phyloP scores from a whole-genome alignment of 2,797 vertebrate genomes.

The Iguana delicatissima region DNA sequence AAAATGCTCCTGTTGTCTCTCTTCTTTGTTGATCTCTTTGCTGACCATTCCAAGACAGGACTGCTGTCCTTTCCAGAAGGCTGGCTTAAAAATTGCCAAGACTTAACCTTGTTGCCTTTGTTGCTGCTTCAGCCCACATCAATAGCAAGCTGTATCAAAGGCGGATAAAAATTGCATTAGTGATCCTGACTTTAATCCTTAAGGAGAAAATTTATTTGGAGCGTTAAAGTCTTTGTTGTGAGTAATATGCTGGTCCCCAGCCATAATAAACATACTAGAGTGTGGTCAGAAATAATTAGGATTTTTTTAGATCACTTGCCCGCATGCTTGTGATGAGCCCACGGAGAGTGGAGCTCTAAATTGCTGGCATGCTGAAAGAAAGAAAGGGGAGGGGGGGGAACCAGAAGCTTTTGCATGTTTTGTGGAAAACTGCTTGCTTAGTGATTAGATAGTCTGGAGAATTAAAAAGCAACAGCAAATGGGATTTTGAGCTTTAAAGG shows the following conservation, averaged over 20 bases:
- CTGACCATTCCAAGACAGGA: no score
- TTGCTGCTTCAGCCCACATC: slow-evolving; percentile 37
- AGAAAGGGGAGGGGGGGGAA: not conserved
- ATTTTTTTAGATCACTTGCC: slow-evolving; percentile 15
- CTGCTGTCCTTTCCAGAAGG: not conserved
- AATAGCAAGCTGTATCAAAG: slow-evolving; percentile 46
- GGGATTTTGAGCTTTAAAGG: slow-evolving; percentile 26
- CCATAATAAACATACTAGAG: slow-evolving; percentile 29
- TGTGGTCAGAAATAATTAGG: slow-evolving; percentile 37
- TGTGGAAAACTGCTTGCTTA: not conserved
- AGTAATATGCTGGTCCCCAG: slow-evolving; percentile 12
- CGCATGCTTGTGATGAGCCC: slow-evolving; percentile 9
- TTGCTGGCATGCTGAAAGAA: slow-evolving; percentile 27
- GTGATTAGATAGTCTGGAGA: slow-evolving; percentile 8
- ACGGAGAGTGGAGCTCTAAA: not conserved
- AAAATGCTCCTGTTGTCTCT: not conserved
- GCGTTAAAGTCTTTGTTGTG: slow-evolving; percentile 1
- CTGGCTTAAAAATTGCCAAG: slow-evolving; percentile 16
- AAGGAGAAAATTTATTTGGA: slow-evolving; percentile 48
- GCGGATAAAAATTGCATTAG: slow-evolving; percentile 60
- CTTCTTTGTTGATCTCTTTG: not conserved
- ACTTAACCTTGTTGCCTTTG: slow-evolving; percentile 50
- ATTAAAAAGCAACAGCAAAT: slow-evolving; percentile 11
- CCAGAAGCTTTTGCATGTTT: slow-evolving; percentile 1
- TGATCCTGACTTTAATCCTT: slow-evolving; percentile 48